Conservation (phyloP, 1,140 invertebrate species). For the Nasonia longicornis region DNA sequence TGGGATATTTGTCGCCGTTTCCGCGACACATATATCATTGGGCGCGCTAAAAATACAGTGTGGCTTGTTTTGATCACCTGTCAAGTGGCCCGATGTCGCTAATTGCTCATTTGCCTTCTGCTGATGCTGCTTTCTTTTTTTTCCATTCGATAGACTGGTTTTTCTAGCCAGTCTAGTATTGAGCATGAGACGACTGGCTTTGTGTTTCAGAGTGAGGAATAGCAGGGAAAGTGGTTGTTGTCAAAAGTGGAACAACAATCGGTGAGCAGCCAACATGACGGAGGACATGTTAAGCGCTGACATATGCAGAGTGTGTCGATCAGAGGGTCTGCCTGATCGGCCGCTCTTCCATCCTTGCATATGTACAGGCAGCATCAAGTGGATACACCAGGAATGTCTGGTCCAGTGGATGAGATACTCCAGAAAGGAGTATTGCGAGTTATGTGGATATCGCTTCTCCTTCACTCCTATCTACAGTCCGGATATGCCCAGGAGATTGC, state of each 20-base stretch:
- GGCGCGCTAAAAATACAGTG: slow-evolving; percentile 16
- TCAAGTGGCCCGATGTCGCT: neutral
- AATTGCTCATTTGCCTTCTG: neutral
- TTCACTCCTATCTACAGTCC: slow-evolving; percentile 99
- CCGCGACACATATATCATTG: neutral
- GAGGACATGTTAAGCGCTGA: slow-evolving; percentile 76
- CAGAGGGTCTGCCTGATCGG: slow-evolving; percentile 86
- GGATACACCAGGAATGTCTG: slow-evolving; percentile 95
- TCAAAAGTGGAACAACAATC: slow-evolving; percentile 30
- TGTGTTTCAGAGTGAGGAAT: neutral
- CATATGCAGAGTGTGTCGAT: slow-evolving; percentile 98
- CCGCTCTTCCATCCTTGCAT: slow-evolving; percentile 98
- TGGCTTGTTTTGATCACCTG: slow-evolving; percentile 33
- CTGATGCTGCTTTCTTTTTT: neutral
- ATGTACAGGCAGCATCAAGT: slow-evolving; percentile 98
- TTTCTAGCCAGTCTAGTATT: neutral
- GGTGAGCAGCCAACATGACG: slow-evolving; percentile 61
- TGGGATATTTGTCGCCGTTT: neutral
- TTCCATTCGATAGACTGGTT: too few relatives aligned
- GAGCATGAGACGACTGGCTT: neutral
- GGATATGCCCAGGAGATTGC: slow-evolving; percentile 97
- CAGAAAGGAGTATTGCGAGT: slow-evolving; percentile 98
- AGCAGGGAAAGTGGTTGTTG: neutral
- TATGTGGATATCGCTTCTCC: slow-evolving; percentile 97
- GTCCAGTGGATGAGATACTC: slow-evolving; percentile 95